These are phyloP conservation scores for Drosophila quadrilineata DNA, from an alignment of 1,140 invertebrate species.

Conservation along the genomic window DNA sequence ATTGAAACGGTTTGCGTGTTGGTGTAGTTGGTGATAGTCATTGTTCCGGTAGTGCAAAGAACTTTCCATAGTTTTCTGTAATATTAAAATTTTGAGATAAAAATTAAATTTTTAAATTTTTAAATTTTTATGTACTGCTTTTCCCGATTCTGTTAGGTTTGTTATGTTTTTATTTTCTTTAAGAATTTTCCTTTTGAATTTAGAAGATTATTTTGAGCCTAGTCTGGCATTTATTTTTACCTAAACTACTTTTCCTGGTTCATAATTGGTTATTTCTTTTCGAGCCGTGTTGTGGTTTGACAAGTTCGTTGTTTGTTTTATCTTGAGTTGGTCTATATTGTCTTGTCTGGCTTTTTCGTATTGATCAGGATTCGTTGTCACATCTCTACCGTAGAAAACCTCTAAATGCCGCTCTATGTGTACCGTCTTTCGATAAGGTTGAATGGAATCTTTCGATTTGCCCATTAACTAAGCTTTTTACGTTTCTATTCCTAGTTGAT, in stretches of 20 bases:
- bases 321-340: conserved; percentile 18
- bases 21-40: not conserved
- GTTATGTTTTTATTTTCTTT: not conserved
- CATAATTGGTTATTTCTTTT: conserved; percentile 2
- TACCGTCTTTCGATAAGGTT: conserved; percentile 26
- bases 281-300: conserved; percentile 21
- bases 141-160: not conserved
- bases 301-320: conserved; percentile 6
- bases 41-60: not conserved
- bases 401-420: too few species aligned
- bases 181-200: not conserved
- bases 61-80: not conserved
- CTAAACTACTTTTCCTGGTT: conserved; percentile 19
- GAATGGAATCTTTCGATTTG: conserved; percentile 45
- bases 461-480: conserved; percentile 26
- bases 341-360: conserved; percentile 22
- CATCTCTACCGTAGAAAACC: conserved; percentile 16
- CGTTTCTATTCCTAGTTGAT: conserved; percentile 25
- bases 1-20: not conserved
- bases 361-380: conserved; percentile 17
- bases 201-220: not conserved
- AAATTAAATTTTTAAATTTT: too few species aligned
- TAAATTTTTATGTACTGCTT: not conserved
- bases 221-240: conserved; percentile 28
- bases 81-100: not conserved